A percentile compares a stretch with the other conserved stretches of the same genome.
phyloP scores from a whole-genome alignment of 1,140 invertebrate genomes.

The Pectinophora gossypiella region DNA sequence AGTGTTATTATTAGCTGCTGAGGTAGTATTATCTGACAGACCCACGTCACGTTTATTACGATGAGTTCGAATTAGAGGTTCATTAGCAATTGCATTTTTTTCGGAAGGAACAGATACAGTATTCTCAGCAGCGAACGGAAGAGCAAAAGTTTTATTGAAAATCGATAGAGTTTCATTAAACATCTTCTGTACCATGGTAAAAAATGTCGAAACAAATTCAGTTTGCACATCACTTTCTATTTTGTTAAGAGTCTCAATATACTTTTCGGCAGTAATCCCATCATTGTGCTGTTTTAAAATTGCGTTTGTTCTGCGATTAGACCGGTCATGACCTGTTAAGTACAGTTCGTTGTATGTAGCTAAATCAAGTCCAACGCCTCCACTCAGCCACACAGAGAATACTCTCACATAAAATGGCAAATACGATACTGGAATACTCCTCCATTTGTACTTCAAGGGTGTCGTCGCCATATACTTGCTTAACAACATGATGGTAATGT shows the following conservation, averaged over 20 bases:
- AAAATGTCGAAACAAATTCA: background rate
- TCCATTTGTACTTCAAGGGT: conserved; percentile 50
- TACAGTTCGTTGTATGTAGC: conserved; percentile 36
- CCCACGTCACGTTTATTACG: conserved; percentile 42
- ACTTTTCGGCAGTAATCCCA: conserved; percentile 42
- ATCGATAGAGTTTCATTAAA: background rate
- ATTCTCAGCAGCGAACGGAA: too few species aligned
- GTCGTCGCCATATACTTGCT: conserved; percentile 55
- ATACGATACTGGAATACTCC: conserved; percentile 34
- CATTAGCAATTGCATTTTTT: conserved; percentile 13
- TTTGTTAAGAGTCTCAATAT: conserved; percentile 31
- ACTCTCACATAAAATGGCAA: conserved; percentile 52
- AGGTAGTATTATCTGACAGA: too few species aligned
- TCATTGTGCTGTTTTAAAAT: conserved; percentile 57
- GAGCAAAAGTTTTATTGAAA: background rate
- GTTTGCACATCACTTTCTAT: conserved; percentile 25
- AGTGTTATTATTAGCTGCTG: background rate
- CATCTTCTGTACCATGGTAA: background rate
- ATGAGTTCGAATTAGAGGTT: conserved; percentile 22
- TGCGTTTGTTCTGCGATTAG: conserved; percentile 32
- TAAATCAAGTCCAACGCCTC: conserved; percentile 54
- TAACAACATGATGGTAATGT: conserved; percentile 42
- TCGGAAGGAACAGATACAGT: too few species aligned
- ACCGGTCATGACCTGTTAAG: conserved; percentile 19
- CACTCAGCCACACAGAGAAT: conserved; percentile 53